Percentiles rank a stretch among this genome's conserved stretches.
phyloP scores from a whole-genome alignment of 2,113 vertebrate genomes.

The Nerophis ophidion region DNA sequence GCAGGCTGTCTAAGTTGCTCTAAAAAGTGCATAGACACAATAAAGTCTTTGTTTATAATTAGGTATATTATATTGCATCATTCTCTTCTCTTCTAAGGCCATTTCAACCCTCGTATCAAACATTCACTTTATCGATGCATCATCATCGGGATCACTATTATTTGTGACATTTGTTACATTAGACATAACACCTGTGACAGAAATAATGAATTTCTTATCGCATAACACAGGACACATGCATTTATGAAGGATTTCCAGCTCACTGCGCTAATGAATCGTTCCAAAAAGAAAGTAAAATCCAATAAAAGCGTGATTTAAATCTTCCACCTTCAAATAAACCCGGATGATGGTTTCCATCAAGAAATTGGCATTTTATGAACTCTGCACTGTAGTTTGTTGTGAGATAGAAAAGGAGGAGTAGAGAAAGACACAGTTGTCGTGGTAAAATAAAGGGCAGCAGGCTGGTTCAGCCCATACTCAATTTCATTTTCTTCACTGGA shows the following conservation, averaged over 20 bases:
- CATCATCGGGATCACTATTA: constrained; percentile 2
- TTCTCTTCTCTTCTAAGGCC: constrained; percentile 45
- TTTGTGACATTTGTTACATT: constrained; percentile 9
- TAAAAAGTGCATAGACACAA: constrained; percentile 47
- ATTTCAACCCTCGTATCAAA: constrained; percentile 33
- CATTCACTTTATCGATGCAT: constrained; percentile 38
- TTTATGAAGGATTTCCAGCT: constrained; percentile 21
- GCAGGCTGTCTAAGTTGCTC: constrained; percentile 24
- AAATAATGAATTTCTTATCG: constrained; percentile 17
- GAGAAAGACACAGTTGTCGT: constrained; percentile 44
- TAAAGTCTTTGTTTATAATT: constrained; percentile 33
- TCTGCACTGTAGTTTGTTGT: constrained; percentile 41
- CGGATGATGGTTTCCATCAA: constrained; percentile 15
- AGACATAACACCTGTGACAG: constrained; percentile 14
- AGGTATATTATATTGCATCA: constrained; percentile 17
- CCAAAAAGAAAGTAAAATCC: constrained; percentile 22
- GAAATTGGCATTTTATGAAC: constrained; percentile 59
- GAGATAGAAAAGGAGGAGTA: constrained; percentile 35
- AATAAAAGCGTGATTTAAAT: constrained; percentile 23
- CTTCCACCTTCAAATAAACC: constrained; percentile 27
- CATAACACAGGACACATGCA: constrained; percentile 43
- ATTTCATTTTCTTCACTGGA: constrained; percentile 20
- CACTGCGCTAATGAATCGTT: constrained; percentile 17
- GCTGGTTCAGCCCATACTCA: constrained; percentile 49
- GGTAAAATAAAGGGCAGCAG: constrained; percentile 38